These are phyloP conservation scores for Stylophora pistillata DNA, from an alignment of 64 coral and sea anemone genomes.

Conservation along the genomic window DNA sequence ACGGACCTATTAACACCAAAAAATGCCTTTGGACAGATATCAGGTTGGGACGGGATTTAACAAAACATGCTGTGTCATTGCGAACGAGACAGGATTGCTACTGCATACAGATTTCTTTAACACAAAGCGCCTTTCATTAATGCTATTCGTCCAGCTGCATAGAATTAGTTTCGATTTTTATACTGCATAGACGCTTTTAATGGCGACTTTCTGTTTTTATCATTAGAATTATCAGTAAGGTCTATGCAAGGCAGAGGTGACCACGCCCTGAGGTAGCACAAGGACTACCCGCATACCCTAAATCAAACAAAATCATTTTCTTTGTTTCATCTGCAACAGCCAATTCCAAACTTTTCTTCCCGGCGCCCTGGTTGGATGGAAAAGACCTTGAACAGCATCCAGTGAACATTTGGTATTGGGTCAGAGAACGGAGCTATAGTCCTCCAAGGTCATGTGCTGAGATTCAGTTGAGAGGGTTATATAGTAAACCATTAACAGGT, in stretches of 20 bases:
- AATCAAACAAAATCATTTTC: not conserved
- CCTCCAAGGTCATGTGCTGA: slow-evolving; percentile 40
- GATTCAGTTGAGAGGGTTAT: slow-evolving; percentile 4
- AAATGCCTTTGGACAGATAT: too few species aligned
- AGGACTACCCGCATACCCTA: not conserved
- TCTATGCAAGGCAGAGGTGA: not conserved
- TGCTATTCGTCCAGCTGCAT: too few species aligned
- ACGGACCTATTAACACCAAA: too few species aligned
- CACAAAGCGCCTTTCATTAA: too few species aligned
- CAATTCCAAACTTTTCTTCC: slow-evolving; percentile 29
- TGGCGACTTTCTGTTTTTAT: not conserved
- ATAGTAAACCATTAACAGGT: not conserved
- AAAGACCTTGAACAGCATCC: slow-evolving; percentile 43
- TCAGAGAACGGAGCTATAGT: slow-evolving; percentile 34
- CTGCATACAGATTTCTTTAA: too few species aligned
- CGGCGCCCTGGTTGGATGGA: slow-evolving; percentile 53
- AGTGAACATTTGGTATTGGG: slow-evolving; percentile 66
- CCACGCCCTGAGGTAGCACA: not conserved
- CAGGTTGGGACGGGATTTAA: too few species aligned
- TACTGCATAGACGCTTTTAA: too few species aligned
- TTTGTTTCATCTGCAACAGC: not conserved
- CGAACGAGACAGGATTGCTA: too few species aligned
- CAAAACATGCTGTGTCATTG: too few species aligned
- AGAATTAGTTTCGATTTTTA: too few species aligned
- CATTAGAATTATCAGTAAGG: not conserved